A percentile compares a stretch with the other conserved stretches of the same genome.
These are phyloP conservation scores for Nephrotoma guestfalica DNA, from an alignment of 2,888 invertebrate species.

Conservation along the genomic window DNA sequence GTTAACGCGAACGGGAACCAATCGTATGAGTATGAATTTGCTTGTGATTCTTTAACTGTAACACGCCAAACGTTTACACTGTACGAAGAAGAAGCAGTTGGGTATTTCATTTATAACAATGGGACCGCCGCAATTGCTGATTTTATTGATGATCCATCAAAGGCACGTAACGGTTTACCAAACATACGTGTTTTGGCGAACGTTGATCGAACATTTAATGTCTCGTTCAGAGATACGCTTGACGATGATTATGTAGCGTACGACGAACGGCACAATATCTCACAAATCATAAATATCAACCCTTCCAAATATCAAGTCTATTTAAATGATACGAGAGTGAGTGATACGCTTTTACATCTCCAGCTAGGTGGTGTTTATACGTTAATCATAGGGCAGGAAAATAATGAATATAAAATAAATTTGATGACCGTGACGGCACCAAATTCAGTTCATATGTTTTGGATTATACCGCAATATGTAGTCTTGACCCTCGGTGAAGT, in stretches of 20 bases:
- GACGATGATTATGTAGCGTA: background rate
- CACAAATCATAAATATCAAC: constrained; percentile 15
- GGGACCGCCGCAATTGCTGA: background rate
- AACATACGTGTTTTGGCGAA: constrained; percentile 21
- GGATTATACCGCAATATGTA: constrained; percentile 54
- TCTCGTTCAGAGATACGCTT: constrained; percentile 17
- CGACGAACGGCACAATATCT: constrained; percentile 5
- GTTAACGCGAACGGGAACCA: background rate
- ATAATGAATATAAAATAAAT: background rate
- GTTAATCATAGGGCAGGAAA: constrained; percentile 14
- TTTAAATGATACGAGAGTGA: constrained; percentile 13
- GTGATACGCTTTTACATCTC: constrained; percentile 9
- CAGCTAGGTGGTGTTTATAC: constrained; percentile 31
- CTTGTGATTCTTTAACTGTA: background rate
- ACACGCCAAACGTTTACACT: background rate
- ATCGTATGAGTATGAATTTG: background rate
- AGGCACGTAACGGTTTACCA: constrained; percentile 24
- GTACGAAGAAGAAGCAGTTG: background rate
- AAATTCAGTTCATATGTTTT: constrained; percentile 41
- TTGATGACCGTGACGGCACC: constrained; percentile 23
- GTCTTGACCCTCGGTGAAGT: constrained; percentile 46
- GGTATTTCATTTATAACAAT: constrained; percentile 7
- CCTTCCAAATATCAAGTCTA: constrained; percentile 17
- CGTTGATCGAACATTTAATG: constrained; percentile 12
- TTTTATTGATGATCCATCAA: constrained; percentile 21